phyloP scores from a whole-genome alignment of 1,140 invertebrate genomes.

The Microplitis demolitor region DNA sequence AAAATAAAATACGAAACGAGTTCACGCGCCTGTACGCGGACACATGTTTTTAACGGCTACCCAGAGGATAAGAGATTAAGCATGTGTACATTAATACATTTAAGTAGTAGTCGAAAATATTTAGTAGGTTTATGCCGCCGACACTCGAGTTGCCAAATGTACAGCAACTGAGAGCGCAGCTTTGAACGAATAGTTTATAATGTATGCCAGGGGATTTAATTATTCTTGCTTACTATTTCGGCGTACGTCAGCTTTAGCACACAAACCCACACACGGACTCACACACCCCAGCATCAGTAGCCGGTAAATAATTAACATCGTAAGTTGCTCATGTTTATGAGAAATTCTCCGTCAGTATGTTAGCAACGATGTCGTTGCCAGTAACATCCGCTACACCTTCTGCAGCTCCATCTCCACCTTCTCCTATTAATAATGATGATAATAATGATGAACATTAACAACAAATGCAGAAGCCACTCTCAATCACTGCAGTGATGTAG shows the following conservation, averaged over 20 bases:
- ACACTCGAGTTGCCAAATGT: constrained; percentile 26
- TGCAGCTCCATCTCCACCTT: no score
- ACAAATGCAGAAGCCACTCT: no score
- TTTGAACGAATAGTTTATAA: constrained; percentile 3
- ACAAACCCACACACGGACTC: not conserved
- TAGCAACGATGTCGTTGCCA: not conserved
- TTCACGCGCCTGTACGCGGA: constrained; percentile 10
- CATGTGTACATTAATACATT: not conserved
- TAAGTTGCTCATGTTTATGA: constrained; percentile 23
- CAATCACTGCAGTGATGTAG: no score
- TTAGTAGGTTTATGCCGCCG: constrained; percentile 23
- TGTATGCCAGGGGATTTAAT: constrained; percentile 35
- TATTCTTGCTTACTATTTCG: constrained; percentile 37
- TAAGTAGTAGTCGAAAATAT: constrained; percentile 26
- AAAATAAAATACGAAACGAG: constrained; percentile 27
- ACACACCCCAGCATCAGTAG: no score
- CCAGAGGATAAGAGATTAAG: not conserved
- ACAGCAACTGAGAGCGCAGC: not conserved
- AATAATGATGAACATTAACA: no score
- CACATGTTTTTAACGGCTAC: not conserved
- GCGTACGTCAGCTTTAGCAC: constrained; percentile 9
- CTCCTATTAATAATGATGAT: no score
- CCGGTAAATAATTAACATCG: constrained; percentile 27
- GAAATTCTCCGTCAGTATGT: not conserved
- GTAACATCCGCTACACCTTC: not conserved